Conservation (phyloP, 2,888 invertebrate genomes). For the Agelastica alni region DNA sequence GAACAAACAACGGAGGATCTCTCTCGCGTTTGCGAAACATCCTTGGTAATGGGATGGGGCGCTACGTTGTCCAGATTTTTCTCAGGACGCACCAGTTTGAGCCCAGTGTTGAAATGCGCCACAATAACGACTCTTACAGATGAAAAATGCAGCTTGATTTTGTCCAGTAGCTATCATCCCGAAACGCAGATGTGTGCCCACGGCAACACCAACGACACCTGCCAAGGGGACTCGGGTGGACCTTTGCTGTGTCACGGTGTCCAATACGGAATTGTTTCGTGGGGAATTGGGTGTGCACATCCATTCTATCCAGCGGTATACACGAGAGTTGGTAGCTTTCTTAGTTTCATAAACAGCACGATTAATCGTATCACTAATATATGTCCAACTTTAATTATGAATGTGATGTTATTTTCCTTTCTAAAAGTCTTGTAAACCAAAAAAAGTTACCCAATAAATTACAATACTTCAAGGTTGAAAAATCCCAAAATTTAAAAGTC, state of each 20-base stretch:
- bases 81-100: too few relatives aligned
- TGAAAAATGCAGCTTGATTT: background rate
- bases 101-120: background rate
- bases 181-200: constrained; percentile 4
- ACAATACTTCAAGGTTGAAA: too few relatives aligned
- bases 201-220: constrained; percentile 3
- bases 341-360: constrained; percentile 67
- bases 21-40: background rate
- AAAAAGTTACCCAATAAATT: too few relatives aligned
- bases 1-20: too few relatives aligned
- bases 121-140: background rate
- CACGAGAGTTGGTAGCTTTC: constrained; percentile 63
- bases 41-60: constrained; percentile 10
- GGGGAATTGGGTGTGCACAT: constrained; percentile 75
- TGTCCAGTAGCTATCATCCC: background rate
- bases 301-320: constrained; percentile 66
- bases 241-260: constrained; percentile 15
- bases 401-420: too few relatives aligned
- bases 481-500: too few relatives aligned
- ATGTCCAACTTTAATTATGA: too few relatives aligned
- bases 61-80: too few relatives aligned
- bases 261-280: constrained; percentile 71
- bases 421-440: too few relatives aligned
- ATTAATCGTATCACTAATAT: too few relatives aligned
- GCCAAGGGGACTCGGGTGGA: constrained; percentile 26